Conservation (phyloP, 2,888 invertebrate species). For the Pocota personata region DNA sequence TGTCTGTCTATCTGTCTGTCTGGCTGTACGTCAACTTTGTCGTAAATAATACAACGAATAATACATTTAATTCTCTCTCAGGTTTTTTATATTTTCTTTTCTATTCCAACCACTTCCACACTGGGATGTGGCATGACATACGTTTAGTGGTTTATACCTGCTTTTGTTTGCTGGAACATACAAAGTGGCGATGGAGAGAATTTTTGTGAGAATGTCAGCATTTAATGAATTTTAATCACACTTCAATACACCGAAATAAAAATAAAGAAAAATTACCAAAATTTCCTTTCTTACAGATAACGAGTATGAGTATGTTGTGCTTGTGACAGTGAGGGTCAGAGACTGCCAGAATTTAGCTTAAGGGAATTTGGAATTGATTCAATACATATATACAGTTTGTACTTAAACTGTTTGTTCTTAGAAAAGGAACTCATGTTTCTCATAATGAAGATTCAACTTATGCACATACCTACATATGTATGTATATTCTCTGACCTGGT, state of each 20-base stretch:
- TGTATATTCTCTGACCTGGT: too few relatives aligned
- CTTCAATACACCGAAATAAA: slow-evolving; percentile 27
- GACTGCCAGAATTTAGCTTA: too few relatives aligned
- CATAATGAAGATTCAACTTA: too few relatives aligned
- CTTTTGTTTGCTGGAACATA: slow-evolving; percentile 20
- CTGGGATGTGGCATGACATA: slow-evolving; percentile 49
- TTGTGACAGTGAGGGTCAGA: too few relatives aligned
- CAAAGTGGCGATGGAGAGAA: neutral
- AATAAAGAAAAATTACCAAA: slow-evolving; percentile 4
- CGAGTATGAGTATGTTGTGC: neutral
- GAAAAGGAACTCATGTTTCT: too few relatives aligned
- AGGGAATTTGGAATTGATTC: too few relatives aligned
- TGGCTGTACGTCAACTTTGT: slow-evolving; percentile 49
- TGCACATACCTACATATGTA: too few relatives aligned
- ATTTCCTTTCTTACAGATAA: slow-evolving; percentile 19
- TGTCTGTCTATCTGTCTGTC: slow-evolving; percentile 58
- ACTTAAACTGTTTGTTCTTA: too few relatives aligned
- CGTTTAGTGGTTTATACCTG: slow-evolving; percentile 42
- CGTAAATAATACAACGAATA: slow-evolving; percentile 47
- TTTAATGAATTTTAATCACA: slow-evolving; percentile 62
- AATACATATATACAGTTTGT: too few relatives aligned
- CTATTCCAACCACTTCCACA: neutral
- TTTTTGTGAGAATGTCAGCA: slow-evolving; percentile 23
- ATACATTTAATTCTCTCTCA: slow-evolving; percentile 36
- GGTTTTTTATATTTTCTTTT: slow-evolving; percentile 15